phyloP scores from a whole-genome alignment of 2,113 vertebrate species.

The Barnardius zonarius region DNA sequence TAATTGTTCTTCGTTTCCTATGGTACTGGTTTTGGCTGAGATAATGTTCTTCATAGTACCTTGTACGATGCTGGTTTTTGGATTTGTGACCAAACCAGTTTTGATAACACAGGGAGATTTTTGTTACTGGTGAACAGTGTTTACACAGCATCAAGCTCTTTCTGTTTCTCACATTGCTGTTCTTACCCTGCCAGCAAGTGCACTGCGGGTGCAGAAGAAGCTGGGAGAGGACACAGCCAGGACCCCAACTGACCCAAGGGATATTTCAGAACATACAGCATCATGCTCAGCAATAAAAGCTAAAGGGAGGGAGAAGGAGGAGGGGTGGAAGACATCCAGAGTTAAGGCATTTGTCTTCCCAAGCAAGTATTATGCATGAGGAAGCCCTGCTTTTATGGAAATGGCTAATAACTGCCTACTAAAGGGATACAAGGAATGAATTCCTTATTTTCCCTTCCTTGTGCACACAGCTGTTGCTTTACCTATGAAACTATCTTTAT shows the following conservation, averaged over 20 bases:
- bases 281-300: background rate
- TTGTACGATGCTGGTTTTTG: background rate
- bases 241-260: background rate
- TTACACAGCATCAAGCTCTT: background rate
- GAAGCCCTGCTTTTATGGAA: background rate
- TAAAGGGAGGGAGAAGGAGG: background rate
- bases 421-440: background rate
- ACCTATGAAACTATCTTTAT: background rate
- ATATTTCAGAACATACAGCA: background rate
- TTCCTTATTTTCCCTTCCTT: background rate
- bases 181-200: background rate
- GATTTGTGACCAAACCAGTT: background rate
- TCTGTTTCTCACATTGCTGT: background rate
- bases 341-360: background rate
- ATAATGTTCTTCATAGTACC: background rate
- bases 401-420: background rate
- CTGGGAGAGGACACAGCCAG: background rate
- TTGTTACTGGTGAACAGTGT: fast-evolving
- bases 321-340: background rate
- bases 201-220: background rate
- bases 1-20: background rate
- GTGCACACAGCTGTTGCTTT: background rate
- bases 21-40: background rate
- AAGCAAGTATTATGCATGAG: background rate
- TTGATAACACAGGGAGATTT: background rate